These are phyloP conservation scores for Chrysomallon squamiferum DNA, from an alignment of 1,140 invertebrate species.

Conservation along the genomic window DNA sequence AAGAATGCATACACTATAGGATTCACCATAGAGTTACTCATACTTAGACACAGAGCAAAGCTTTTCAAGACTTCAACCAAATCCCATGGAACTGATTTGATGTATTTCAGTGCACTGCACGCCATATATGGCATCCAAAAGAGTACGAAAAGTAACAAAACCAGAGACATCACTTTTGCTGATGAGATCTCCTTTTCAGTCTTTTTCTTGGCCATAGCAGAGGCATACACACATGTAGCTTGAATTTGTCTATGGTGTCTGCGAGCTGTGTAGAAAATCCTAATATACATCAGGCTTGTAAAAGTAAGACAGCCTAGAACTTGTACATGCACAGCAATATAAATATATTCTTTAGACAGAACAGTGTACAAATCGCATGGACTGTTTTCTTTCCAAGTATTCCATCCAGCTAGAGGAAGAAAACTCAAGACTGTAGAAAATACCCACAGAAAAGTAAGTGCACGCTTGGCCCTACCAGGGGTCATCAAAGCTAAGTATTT, in stretches of 20 bases:
- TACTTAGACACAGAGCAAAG: slow-evolving; percentile 20
- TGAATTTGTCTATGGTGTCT: slow-evolving; percentile 2
- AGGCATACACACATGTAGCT: background rate
- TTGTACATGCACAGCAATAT: slow-evolving; percentile 7
- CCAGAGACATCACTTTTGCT: slow-evolving; percentile 26
- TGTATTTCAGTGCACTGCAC: slow-evolving; percentile 16
- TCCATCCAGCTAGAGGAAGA: slow-evolving; percentile 20
- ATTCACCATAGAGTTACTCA: slow-evolving; percentile 31
- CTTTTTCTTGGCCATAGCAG: background rate
- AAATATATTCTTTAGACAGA: slow-evolving; percentile 11
- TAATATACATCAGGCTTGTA: slow-evolving; percentile 13
- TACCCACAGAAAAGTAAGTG: slow-evolving; percentile 20
- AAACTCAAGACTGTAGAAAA: slow-evolving; percentile 16
- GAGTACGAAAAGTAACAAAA: slow-evolving; percentile 28
- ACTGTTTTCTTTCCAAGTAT: slow-evolving; percentile 9
- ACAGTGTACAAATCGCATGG: slow-evolving; percentile 23
- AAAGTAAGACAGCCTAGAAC: slow-evolving; percentile 10
- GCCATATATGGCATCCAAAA: slow-evolving; percentile 34
- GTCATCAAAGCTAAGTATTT: slow-evolving; percentile 26
- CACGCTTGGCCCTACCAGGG: slow-evolving; percentile 11
- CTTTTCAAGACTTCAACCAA: slow-evolving; percentile 22
- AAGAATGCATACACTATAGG: slow-evolving; percentile 32
- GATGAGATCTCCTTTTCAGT: slow-evolving; percentile 21
- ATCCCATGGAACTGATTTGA: slow-evolving; percentile 13
- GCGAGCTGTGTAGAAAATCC: slow-evolving; percentile 19